These are phyloP conservation scores for Marasmarcha lunaedactyla DNA, from an alignment of 2,888 invertebrate genomes.

Conservation along the genomic window DNA sequence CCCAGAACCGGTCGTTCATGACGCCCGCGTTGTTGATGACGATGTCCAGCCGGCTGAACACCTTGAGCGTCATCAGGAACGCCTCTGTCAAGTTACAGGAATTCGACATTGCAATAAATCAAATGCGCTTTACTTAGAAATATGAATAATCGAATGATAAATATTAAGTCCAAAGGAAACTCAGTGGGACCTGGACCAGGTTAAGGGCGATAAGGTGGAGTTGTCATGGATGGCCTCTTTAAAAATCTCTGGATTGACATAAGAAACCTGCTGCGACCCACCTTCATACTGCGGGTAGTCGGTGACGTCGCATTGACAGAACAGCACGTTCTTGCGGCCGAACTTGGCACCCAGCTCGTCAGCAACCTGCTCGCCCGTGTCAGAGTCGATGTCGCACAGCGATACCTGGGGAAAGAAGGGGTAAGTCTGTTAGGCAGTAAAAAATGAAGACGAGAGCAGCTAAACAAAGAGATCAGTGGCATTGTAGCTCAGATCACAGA, in stretches of 20 bases:
- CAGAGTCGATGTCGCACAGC: constrained; percentile 79
- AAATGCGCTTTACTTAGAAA: not conserved
- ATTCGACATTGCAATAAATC: not conserved
- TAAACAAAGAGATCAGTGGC: too few relatives aligned
- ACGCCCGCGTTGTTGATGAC: constrained; percentile 86
- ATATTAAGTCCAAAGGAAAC: too few relatives aligned
- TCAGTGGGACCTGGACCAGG: too few relatives aligned
- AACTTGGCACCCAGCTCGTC: constrained; percentile 74
- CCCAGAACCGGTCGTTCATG: constrained; percentile 82
- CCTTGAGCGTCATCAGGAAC: constrained; percentile 78
- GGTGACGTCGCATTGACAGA: constrained; percentile 81
- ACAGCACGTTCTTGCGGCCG: constrained; percentile 77
- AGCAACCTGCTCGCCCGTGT: constrained; percentile 76
- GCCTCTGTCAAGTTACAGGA: constrained; percentile 74
- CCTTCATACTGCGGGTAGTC: constrained; percentile 84
- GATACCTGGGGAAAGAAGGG: constrained; percentile 71
- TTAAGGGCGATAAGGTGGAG: too few relatives aligned
- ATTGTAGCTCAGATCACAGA: too few relatives aligned
- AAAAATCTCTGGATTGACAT: too few relatives aligned
- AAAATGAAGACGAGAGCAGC: too few relatives aligned
- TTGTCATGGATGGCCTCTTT: too few relatives aligned
- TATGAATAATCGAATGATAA: too few relatives aligned
- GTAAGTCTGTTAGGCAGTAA: too few relatives aligned
- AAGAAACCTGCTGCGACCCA: too few relatives aligned
- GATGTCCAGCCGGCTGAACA: constrained; percentile 80